phyloP scores from a whole-genome alignment of 1,140 invertebrate species.

The Heliconius melpomene region DNA sequence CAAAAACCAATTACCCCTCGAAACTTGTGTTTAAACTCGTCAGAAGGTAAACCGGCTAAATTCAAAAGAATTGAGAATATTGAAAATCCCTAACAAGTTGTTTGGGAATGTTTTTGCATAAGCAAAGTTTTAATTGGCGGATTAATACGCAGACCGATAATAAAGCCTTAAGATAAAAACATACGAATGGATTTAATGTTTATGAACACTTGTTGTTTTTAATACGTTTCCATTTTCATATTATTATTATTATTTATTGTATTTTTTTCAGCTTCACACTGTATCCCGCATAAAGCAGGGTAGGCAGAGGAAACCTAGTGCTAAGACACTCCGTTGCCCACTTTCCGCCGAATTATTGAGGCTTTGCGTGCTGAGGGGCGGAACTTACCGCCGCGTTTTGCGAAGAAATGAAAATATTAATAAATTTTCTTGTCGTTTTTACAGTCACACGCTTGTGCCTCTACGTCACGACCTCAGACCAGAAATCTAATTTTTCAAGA shows the following conservation, averaged over 20 bases:
- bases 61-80: conserved; percentile 53
- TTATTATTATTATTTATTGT: not conserved
- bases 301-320: too few relatives aligned
- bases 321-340: too few relatives aligned
- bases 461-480: too few relatives aligned
- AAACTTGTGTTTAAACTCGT: conserved; percentile 35
- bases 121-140: conserved; percentile 70
- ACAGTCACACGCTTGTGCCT: too few relatives aligned
- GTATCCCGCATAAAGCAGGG: too few relatives aligned
- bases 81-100: conserved; percentile 56
- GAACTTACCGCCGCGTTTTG: too few relatives aligned
- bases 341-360: too few relatives aligned
- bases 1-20: conserved; percentile 8
- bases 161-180: conserved; percentile 47
- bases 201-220: not conserved
- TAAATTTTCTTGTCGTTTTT: too few relatives aligned
- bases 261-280: too few relatives aligned
- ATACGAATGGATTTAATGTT: conserved; percentile 31
- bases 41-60: conserved; percentile 46
- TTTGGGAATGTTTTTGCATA: conserved; percentile 60
- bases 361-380: too few relatives aligned
- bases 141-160: conserved; percentile 61
- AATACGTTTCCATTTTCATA: not conserved
- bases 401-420: too few relatives aligned
- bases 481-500: not conserved